Evolutionary conservation across 2,888 invertebrate genomes (phyloP), one percentile per base, ranked within the genome.

Genomic region (Troides aeacus): DNA sequence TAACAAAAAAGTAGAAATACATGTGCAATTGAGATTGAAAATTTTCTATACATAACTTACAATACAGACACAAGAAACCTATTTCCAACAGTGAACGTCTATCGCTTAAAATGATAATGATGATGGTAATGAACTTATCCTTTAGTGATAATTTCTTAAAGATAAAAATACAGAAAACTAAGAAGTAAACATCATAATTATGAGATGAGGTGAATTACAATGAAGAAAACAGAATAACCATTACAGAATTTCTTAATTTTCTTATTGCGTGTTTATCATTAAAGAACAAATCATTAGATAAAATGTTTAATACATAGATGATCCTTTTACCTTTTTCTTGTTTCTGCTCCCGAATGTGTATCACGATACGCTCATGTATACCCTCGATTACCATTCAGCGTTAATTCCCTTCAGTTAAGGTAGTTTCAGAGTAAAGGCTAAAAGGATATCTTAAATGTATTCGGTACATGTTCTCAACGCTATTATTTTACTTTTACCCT

Each of bases 371-470:
- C 53, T 53, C 53, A n/a, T n/a, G n/a, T 53, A 6, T 53, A 53
- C 18, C 53, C 53, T n/a, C 53, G n/a, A 53, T 53, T 53, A 53
- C 53, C 53, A 53, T 53, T 53, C 17, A 53, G 18, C n/a, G 15
- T 23, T 57, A 57, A 57, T 57, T 57, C 59, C 8, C 30, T 59
- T 30, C 59, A 59, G 23, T 59, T 59, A 57, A 21, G 57, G 21
- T 57, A 59, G 24, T 59, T 59, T 59, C 24, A 30, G 23, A 30
- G 17, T 59, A 30, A 59, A 59, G 23, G 30, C 17, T 30, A 59
- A 59, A 59, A 12, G 59, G 57, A 57, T 57, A 57, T 8, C 57
- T 57, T 10, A 2, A 10, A 57, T 21, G 12, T 23, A 57, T n/a
- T 57, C 57, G 57, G 57, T 23, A 57, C 18, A 23, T 57, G n/a